Percentiles rank a stretch among this genome's conserved stretches.
phyloP scores from a whole-genome alignment of 2,113 vertebrate species.

The Colistium nudipinnis region DNA sequence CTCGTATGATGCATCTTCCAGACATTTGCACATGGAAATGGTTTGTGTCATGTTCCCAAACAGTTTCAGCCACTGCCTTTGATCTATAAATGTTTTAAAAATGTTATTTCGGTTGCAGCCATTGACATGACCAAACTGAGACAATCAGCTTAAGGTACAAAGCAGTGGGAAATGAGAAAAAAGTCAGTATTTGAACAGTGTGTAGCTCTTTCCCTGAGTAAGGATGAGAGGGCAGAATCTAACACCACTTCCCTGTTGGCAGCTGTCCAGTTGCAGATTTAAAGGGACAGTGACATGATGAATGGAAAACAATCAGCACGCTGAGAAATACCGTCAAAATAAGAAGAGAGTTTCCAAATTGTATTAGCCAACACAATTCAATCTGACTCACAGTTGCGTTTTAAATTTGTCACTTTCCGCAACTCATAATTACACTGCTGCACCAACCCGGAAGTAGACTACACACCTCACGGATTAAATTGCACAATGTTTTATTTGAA shows the following conservation, averaged over 20 bases:
- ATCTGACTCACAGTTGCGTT: background rate
- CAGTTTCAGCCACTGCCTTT: background rate
- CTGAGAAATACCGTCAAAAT: fast-evolving
- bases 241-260: constrained; percentile 65
- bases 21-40: background rate
- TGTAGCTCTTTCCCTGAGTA: constrained; percentile 60
- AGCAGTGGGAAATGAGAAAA: background rate
- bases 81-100: background rate
- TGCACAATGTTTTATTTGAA: no score
- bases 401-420: background rate
- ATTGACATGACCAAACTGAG: background rate
- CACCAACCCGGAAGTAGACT: constrained; percentile 6
- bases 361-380: background rate
- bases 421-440: background rate
- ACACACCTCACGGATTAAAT: no score
- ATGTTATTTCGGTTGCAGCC: background rate
- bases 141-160: background rate
- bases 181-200: background rate
- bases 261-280: constrained; percentile 51
- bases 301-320: background rate
- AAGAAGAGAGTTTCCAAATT: background rate
- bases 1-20: background rate
- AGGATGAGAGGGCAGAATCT: constrained; percentile 77
- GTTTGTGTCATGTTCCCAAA: background rate
- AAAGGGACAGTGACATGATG: constrained; percentile 64